Evolutionary conservation across 2,797 vertebrate genomes (phyloP).

Genomic region (Eupleurogrammus muticus): DNA sequence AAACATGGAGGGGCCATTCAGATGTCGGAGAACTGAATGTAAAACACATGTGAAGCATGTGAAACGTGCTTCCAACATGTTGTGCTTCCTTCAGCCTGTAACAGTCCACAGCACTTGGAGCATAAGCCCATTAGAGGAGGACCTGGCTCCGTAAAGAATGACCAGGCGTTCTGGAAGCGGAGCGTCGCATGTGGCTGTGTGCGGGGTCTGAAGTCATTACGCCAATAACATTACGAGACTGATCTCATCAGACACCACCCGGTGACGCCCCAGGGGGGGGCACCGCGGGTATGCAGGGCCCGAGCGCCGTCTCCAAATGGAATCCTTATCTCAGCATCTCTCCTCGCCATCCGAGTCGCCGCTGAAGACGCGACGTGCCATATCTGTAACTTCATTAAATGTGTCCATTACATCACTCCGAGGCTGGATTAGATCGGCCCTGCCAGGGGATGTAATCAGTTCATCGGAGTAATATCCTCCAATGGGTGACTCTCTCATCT

Average conservation of each 20-base stretch:
- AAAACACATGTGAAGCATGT: neutral
- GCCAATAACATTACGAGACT: constrained; percentile 71
- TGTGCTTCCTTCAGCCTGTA: constrained; percentile 22
- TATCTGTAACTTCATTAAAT: constrained; percentile 76
- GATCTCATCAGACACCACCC: constrained; percentile 72
- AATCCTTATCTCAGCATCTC: constrained; percentile 74
- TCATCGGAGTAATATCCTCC: constrained; percentile 64
- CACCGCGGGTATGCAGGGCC: constrained; percentile 27
- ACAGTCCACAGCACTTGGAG: constrained; percentile 37
- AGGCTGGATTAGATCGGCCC: constrained; percentile 67
- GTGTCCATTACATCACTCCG: constrained; percentile 76
- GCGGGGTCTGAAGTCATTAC: constrained; percentile 64
- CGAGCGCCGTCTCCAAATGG: constrained; percentile 63
- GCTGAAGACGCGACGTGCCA: constrained; percentile 62
- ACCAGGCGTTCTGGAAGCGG: constrained; percentile 51
- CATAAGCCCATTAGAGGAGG: constrained; percentile 43
- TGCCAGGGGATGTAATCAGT: constrained; percentile 66
- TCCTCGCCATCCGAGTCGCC: constrained; percentile 54
- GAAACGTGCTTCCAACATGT: constrained; percentile 11
- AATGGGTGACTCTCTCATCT: constrained; percentile 41
- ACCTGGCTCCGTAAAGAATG: constrained; percentile 44
- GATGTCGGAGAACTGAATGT: neutral
- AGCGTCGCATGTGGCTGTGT: constrained; percentile 32
- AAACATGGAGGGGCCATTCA: constrained; percentile 27
- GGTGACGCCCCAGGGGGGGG: constrained; percentile 53